Evolutionary conservation across 2,888 invertebrate genomes (phyloP).

Genomic region (Euzophera pinguis): DNA sequence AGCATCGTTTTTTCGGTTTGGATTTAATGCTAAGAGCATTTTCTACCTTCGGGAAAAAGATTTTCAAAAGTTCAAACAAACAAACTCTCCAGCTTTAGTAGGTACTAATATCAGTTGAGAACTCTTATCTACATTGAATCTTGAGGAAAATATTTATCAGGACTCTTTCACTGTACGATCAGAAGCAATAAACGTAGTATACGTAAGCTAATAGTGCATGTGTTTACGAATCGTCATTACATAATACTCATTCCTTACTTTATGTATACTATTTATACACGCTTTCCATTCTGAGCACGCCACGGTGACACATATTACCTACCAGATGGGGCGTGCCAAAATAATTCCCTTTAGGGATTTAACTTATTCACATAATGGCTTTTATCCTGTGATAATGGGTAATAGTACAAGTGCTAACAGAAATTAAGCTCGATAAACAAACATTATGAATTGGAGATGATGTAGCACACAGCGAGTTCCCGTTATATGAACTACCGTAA

Average conservation of each 20-base stretch:
- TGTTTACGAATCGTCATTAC: constrained; percentile 68
- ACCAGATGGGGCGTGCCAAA: constrained; percentile 59
- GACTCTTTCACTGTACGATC: too few species aligned
- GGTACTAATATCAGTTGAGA: too few species aligned
- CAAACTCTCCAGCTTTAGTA: too few species aligned
- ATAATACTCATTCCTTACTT: constrained; percentile 57
- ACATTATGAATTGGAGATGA: constrained; percentile 7
- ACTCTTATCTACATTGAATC: too few species aligned
- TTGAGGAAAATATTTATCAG: too few species aligned
- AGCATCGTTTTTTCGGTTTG: too few species aligned
- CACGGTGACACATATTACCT: constrained; percentile 63
- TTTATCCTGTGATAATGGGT: too few species aligned
- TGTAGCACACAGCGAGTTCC: constrained; percentile 19
- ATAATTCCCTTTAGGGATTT: constrained; percentile 12
- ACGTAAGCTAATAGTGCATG: constrained; percentile 43
- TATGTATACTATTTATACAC: constrained; percentile 64
- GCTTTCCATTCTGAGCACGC: constrained; percentile 54
- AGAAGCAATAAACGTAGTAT: constrained; percentile 32
- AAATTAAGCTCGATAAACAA: constrained; percentile 19
- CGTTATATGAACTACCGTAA: constrained; percentile 27
- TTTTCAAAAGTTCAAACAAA: too few species aligned
- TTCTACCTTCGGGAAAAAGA: too few species aligned
- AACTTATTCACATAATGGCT: constrained; percentile 31
- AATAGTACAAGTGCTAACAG: constrained; percentile 19
- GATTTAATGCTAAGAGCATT: too few species aligned